phyloP scores from a whole-genome alignment of 2,888 invertebrate genomes.

The Eurytoma adleriae region DNA sequence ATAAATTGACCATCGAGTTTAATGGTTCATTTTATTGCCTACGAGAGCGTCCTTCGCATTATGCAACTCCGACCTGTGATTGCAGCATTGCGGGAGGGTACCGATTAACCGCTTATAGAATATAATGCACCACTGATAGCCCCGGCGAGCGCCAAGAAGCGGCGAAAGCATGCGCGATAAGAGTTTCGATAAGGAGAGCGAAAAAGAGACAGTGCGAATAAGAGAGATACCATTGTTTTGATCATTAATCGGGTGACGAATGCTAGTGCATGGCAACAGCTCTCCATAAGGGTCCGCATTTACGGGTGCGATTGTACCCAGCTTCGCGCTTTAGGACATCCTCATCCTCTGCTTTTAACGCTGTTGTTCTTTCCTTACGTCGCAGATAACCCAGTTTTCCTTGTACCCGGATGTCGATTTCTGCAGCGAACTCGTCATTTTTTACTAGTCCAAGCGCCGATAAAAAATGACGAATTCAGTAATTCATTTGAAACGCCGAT shows the following conservation, averaged over 20 bases:
- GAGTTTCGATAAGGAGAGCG: background rate
- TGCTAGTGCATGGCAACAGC: conserved; percentile 12
- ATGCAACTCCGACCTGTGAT: conserved; percentile 40
- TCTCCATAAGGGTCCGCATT: conserved; percentile 9
- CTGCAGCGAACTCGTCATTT: background rate
- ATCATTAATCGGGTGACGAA: conserved; percentile 26
- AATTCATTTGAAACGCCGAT: no score
- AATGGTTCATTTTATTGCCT: background rate
- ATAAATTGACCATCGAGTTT: no score
- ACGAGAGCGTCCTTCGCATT: conserved; percentile 45
- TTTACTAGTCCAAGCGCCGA: no score
- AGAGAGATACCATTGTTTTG: conserved; percentile 23
- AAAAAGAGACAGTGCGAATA: background rate
- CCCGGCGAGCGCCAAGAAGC: background rate
- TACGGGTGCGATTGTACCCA: background rate
- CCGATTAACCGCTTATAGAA: background rate
- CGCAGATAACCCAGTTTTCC: background rate
- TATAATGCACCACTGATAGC: conserved; percentile 23
- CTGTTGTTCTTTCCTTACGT: background rate
- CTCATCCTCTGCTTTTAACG: background rate
- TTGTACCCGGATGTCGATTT: background rate
- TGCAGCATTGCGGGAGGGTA: conserved; percentile 18
- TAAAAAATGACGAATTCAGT: no score
- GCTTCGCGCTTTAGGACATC: background rate
- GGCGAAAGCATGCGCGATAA: background rate